These are phyloP conservation scores for Pampus argenteus DNA, from an alignment of 2,797 vertebrate genomes.

Conservation along the genomic window DNA sequence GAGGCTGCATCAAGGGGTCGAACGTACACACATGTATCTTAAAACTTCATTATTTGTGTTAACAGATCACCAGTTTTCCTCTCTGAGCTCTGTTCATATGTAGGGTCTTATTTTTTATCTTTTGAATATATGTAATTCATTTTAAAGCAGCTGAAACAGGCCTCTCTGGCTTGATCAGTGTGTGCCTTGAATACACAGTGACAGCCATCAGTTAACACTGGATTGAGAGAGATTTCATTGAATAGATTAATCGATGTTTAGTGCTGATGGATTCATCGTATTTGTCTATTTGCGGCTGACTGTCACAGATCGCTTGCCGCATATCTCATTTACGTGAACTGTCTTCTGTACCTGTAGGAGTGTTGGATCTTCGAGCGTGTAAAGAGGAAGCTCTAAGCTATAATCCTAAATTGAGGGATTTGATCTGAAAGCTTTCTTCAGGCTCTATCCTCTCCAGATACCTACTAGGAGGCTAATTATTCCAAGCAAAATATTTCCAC, in stretches of 20 bases:
- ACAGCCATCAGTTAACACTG: slow-evolving; percentile 19
- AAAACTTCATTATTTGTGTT: background rate
- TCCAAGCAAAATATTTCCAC: slow-evolving; percentile 34
- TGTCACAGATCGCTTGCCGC: background rate
- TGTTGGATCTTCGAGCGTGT: slow-evolving; percentile 30
- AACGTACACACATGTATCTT: background rate
- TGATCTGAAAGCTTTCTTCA: slow-evolving; percentile 32
- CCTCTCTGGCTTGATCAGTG: slow-evolving; percentile 31
- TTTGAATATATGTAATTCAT: slow-evolving; percentile 36
- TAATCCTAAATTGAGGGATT: slow-evolving; percentile 38
- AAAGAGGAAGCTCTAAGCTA: slow-evolving; percentile 23
- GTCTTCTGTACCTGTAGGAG: background rate
- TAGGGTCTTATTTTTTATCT: slow-evolving; percentile 39
- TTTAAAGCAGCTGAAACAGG: slow-evolving; percentile 41
- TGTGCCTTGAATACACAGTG: slow-evolving; percentile 49
- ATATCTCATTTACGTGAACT: slow-evolving; percentile 12
- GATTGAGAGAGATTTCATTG: slow-evolving; percentile 14
- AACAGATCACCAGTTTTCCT: slow-evolving; percentile 16
- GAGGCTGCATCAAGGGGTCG: slow-evolving; percentile 28
- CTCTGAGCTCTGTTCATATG: slow-evolving; percentile 20
- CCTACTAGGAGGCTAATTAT: slow-evolving; percentile 24
- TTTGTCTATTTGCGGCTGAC: slow-evolving; percentile 21
- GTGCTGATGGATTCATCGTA: background rate
- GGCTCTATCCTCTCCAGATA: slow-evolving; percentile 15
- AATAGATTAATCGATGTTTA: slow-evolving; percentile 25